Evolutionary conservation across 2,113 vertebrate species (phyloP), one percentile per base, ranked within the genome.

Genomic region (Excalfactoria chinensis): DNA sequence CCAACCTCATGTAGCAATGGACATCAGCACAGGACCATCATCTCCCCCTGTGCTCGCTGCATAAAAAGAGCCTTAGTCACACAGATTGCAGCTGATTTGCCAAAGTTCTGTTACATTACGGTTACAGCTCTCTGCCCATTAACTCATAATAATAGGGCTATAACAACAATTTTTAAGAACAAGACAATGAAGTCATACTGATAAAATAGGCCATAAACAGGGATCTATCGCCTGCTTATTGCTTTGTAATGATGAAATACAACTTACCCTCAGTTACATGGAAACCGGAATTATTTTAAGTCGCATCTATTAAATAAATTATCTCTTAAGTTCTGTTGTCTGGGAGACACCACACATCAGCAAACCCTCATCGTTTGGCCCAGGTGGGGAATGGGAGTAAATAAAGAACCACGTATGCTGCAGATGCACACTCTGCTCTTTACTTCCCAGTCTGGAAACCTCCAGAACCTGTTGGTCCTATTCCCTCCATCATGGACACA

Each of bases 161-260:
- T 64, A 88, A 84, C 70, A 93, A 95, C 90, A 90, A 88, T 55
- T 88, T 85, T 73, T 37, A 78, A 85, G 84, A 82, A 82, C 55
- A 88, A 91, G 81, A 86, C 76, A 83, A 58, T 88, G 86, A 94
- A 95, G 92, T 59, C 92, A 26, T 32, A 74, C 76, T 90, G 92
- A 88, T 88, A 78, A 84, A 93, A 93, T 19, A 74, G 86, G 70
- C 75, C 83, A 81, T 92, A 92, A 95, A 43, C 41, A 37, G 84
- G 86, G 79, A 94, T 92, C 92, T 90, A 78, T 85, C 41, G 94
- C 62, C 83, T 74, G 51, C 86, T 92, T 84, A 90, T 90, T 64
- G 89, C 86, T 92, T 20, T 67, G 86, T 85, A 82, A 90, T 78
- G 79, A 88, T 94, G 92, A 95, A 90, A 92, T 82, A 95, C 13